Base-by-base conservation (phyloP, 2,113 vertebrate species). In the Chelonoidis abingdonii region DNA sequence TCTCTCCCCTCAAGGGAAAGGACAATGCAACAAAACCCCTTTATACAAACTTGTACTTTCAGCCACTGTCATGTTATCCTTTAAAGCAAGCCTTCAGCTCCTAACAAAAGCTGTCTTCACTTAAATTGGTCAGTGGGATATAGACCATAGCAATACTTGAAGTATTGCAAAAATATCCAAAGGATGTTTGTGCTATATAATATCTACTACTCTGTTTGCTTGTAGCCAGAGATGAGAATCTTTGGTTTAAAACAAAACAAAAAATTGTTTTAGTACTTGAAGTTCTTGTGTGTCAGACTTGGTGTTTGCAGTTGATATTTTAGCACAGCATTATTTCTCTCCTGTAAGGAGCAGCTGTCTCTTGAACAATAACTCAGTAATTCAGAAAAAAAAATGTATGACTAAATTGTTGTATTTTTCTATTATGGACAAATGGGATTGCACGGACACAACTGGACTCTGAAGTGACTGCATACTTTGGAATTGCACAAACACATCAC, bases 331-430 rank as follows among this genome's bases (percentile, higher is more conserved):
- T 72, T 72, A 38, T 72, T 72, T 72, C 65, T 72, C 5, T 38
- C 38, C 16, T n/a, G 8, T 72, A 72, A 72, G 35, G 31, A 38
- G 19, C n/a, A 72, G 65, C 8, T 92, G 47, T 13, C 35, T 84
- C 86, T 89, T 75, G 72, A 90, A 41, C 5, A 44, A 52, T 2
- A 8, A 84, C 86, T 90, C 47, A 53, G 5, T 85, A 80, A 89
- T 41, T 72, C 7, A 79, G 82, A 84, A 86, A 57, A 84, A 41
- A 92, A 29, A 14, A 10, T 5, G 65, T 38, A 38, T 38, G 65
- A 72, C 21, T 72, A 38, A 38, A 38, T 38, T 0, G 0, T 38
- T 16, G 22, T 35, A 13, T 3, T 38, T 92, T 44, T 54, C 17
- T 52, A 11, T 47, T n/a, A 44, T 35, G 50, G 44, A 29, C 19